Evolutionary conservation across 2,797 vertebrate species (phyloP).

Genomic region (Australoheros facetus): DNA sequence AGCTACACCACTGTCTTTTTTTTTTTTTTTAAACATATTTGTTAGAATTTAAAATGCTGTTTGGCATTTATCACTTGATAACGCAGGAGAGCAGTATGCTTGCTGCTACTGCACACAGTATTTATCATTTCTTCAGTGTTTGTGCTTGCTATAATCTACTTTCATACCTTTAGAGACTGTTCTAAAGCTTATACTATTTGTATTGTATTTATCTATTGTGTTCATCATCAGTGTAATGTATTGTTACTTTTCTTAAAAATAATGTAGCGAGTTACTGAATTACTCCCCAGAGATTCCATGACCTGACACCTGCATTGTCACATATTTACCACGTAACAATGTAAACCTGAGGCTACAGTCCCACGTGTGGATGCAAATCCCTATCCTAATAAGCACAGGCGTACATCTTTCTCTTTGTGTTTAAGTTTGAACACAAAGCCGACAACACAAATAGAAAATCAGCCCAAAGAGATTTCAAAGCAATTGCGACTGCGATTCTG

Average conservation of each 20-base stretch:
- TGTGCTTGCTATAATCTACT: background rate
- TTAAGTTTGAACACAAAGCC: background rate
- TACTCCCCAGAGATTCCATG: no score
- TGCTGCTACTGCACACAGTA: background rate
- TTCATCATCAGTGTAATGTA: no score
- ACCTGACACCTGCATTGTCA: no score
- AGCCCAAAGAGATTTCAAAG: background rate
- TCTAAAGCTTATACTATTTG: background rate
- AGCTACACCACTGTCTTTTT: slow-evolving; percentile 22
- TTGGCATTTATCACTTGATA: slow-evolving; percentile 12
- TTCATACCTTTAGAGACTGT: background rate
- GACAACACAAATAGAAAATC: background rate
- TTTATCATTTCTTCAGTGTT: background rate
- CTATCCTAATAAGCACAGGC: no score
- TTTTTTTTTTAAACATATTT: slow-evolving; percentile 9
- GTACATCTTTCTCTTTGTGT: no score
- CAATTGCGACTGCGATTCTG: background rate
- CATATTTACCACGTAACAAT: no score
- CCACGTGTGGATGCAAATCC: no score
- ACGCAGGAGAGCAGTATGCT: slow-evolving; percentile 6
- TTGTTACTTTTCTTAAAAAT: no score
- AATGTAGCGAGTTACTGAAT: no score
- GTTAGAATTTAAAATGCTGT: slow-evolving; percentile 19
- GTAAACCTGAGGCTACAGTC: no score
- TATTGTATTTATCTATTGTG: no score